These are phyloP conservation scores for Bombus cullumanus DNA, from an alignment of 1,140 invertebrate genomes.

Conservation along the genomic window DNA sequence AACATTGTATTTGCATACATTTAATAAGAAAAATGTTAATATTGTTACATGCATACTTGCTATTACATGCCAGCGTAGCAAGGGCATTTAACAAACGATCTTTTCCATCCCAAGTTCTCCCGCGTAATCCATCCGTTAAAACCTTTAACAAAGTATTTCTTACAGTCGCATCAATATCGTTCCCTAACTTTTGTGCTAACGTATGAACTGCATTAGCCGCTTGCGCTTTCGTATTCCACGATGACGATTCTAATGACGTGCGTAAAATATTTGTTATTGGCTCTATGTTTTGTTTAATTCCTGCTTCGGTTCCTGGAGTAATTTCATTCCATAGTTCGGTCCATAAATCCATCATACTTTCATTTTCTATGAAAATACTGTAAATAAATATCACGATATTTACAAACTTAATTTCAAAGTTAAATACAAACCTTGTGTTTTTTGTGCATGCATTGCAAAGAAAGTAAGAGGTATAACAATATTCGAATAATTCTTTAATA, in stretches of 20 bases:
- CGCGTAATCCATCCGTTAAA: slow-evolving; percentile 88
- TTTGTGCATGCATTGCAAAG: slow-evolving; percentile 93
- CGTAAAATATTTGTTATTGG: slow-evolving; percentile 89
- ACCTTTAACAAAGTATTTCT: slow-evolving; percentile 87
- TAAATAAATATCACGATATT: slow-evolving; percentile 3
- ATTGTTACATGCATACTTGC: slow-evolving; percentile 84
- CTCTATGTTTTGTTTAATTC: slow-evolving; percentile 89
- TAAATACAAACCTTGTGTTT: slow-evolving; percentile 82
- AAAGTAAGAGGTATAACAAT: slow-evolving; percentile 92
- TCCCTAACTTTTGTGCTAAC: slow-evolving; percentile 89
- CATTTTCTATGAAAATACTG: slow-evolving; percentile 80
- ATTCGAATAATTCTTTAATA: slow-evolving; percentile 91
- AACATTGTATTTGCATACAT: not conserved
- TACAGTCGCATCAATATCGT: slow-evolving; percentile 86
- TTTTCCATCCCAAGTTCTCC: slow-evolving; percentile 95
- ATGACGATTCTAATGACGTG: slow-evolving; percentile 88
- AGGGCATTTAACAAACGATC: slow-evolving; percentile 91
- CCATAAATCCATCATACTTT: slow-evolving; percentile 89
- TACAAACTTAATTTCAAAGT: slow-evolving; percentile 2
- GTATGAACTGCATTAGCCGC: slow-evolving; percentile 91
- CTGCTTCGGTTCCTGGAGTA: slow-evolving; percentile 92
- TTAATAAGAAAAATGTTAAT: not conserved
- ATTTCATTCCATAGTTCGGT: slow-evolving; percentile 95
- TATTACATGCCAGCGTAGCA: slow-evolving; percentile 87
- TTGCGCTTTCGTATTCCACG: slow-evolving; percentile 94